Percentiles rank a stretch among this genome's conserved stretches.
Conservation (phyloP, 2,888 invertebrate genomes). For the Euplagia quadripunctaria region DNA sequence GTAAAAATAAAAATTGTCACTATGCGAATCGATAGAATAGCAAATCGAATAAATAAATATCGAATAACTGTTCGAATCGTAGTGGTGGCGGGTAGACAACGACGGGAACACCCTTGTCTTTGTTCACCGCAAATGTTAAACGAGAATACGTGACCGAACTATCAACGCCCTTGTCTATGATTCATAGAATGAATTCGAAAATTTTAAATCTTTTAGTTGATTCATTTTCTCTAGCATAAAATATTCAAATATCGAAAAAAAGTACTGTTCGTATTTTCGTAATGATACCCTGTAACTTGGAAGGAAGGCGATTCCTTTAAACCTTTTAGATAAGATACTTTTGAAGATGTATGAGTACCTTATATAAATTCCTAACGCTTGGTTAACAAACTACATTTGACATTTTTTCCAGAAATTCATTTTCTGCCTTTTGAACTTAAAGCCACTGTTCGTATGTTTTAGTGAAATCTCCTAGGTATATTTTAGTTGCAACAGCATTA, state of each 20-base stretch:
- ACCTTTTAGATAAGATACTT: no score
- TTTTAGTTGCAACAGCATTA: no score
- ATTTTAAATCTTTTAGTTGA: not conserved
- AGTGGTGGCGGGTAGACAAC: not conserved
- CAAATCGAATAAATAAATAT: not conserved
- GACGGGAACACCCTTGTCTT: slow-evolving; percentile 1
- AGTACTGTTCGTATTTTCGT: no score
- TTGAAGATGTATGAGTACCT: no score
- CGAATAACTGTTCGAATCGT: slow-evolving; percentile 1
- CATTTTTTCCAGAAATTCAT: no score
- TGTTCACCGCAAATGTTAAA: slow-evolving; percentile 2
- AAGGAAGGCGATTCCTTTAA: no score
- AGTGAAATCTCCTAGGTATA: no score
- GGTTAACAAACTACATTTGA: no score
- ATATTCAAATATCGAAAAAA: not conserved
- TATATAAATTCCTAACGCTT: no score
- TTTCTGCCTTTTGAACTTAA: no score
- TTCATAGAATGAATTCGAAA: not conserved
- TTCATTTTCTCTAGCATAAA: not conserved
- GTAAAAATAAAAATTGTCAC: not conserved
- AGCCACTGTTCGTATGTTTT: no score
- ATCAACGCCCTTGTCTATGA: not conserved
- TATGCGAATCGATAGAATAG: not conserved
- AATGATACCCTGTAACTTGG: no score
- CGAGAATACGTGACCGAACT: not conserved